phyloP scores from a whole-genome alignment of 2,888 invertebrate genomes.

The Archaeoteleia sp. region DNA sequence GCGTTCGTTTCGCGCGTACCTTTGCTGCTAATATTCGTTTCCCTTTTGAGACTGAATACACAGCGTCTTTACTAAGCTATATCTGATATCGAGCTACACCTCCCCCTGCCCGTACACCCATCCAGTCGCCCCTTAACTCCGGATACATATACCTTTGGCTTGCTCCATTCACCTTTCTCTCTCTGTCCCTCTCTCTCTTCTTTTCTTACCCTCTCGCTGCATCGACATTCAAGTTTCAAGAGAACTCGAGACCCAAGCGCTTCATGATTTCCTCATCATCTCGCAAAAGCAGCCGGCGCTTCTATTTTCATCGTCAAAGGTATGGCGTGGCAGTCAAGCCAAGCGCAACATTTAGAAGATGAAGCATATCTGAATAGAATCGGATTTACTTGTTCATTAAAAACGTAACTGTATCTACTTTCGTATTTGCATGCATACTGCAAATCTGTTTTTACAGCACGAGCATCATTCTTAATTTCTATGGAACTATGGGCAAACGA shows the following conservation, averaged over 20 bases:
- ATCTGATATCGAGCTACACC: conserved; percentile 27
- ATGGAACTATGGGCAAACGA: too few species aligned
- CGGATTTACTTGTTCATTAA: conserved; percentile 27
- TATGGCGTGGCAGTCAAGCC: conserved; percentile 19
- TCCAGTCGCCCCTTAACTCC: too few species aligned
- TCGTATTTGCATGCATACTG: conserved; percentile 1
- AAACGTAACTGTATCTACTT: background rate
- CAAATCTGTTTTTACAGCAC: background rate
- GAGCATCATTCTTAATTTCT: too few species aligned
- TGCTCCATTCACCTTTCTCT: too few species aligned
- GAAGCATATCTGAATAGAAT: conserved; percentile 29
- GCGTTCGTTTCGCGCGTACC: conserved; percentile 1
- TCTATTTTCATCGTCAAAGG: conserved; percentile 43
- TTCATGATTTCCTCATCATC: conserved; percentile 54
- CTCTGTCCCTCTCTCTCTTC: conserved; percentile 10
- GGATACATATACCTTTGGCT: conserved; percentile 13
- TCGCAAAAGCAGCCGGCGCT: conserved; percentile 43
- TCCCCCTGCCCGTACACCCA: conserved; percentile 6
- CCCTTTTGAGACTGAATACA: conserved; percentile 4
- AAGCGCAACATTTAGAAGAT: conserved; percentile 38
- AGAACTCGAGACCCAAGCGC: conserved; percentile 48
- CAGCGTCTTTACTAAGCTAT: conserved; percentile 8
- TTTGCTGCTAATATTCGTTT: background rate
- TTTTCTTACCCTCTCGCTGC: conserved; percentile 31
- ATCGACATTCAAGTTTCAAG: conserved; percentile 53